These are phyloP conservation scores for Phortica magna DNA, from an alignment of 2,888 invertebrate species.

Conservation along the genomic window DNA sequence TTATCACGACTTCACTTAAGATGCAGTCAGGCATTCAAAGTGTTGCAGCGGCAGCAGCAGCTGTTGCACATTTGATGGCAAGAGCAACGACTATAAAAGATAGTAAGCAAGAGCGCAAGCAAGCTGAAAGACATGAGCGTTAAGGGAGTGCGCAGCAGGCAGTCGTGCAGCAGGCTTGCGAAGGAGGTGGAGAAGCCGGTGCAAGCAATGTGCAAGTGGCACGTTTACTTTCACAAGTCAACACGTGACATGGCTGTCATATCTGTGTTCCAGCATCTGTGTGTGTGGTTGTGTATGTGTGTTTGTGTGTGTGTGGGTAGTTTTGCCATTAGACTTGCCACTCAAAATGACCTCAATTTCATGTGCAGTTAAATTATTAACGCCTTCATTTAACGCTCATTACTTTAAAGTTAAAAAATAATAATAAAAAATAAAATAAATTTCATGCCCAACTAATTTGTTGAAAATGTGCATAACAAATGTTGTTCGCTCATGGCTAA, in stretches of 20 bases:
- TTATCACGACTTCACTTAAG: conserved; percentile 69
- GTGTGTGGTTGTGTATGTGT: not conserved
- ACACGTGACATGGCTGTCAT: conserved; percentile 58
- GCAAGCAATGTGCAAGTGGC: conserved; percentile 35
- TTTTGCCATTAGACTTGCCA: not conserved
- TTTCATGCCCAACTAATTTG: conserved; percentile 9
- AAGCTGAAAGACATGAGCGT: not conserved
- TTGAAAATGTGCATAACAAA: conserved; percentile 60
- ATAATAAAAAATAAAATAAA: not conserved
- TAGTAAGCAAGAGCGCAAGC: not conserved
- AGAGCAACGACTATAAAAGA: not conserved
- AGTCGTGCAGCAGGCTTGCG: not conserved
- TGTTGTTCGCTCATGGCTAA: not conserved
- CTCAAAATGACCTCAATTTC: not conserved
- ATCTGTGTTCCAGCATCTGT: conserved; percentile 8
- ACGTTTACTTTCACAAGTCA: conserved; percentile 70
- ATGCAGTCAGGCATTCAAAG: conserved; percentile 49
- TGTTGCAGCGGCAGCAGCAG: conserved; percentile 14
- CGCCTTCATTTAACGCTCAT: not conserved
- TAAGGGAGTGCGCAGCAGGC: not conserved
- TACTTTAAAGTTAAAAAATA: not conserved
- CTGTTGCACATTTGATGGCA: conserved; percentile 52
- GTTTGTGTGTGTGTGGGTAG: not conserved
- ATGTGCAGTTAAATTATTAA: not conserved
- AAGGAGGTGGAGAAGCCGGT: not conserved